These are phyloP conservation scores for Bimastos eiseni DNA, from an alignment of 2,888 invertebrate genomes.

Conservation along the genomic window DNA sequence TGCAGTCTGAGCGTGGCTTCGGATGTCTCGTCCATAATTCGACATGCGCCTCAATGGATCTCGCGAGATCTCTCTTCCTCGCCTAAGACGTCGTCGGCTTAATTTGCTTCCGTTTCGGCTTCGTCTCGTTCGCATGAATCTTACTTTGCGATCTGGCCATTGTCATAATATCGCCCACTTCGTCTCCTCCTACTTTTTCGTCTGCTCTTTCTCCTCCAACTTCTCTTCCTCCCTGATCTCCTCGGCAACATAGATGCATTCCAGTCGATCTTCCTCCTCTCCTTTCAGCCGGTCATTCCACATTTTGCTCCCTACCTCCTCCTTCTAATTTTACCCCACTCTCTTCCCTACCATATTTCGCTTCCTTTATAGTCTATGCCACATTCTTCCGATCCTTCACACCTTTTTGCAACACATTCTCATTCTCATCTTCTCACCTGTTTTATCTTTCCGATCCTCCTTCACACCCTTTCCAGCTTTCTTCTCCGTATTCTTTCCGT, in stretches of 20 bases:
- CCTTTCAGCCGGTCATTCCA: neutral
- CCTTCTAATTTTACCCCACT: neutral
- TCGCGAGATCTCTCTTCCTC: neutral
- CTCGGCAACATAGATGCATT: too few relatives aligned
- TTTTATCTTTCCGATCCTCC: neutral
- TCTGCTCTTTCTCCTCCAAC: too few relatives aligned
- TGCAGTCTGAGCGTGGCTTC: neutral
- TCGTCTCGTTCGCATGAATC: neutral
- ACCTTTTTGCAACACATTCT: neutral
- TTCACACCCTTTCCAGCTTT: neutral
- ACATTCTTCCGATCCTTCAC: neutral
- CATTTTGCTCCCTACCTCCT: neutral
- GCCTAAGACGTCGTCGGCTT: conserved; percentile 17
- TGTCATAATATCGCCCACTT: conserved; percentile 15
- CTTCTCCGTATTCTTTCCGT: neutral
- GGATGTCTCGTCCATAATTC: conserved; percentile 18
- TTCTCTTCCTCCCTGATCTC: too few relatives aligned
- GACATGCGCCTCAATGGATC: conserved; percentile 14
- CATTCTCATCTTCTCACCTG: neutral
- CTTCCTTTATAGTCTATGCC: neutral
- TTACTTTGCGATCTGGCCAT: conserved; percentile 25
- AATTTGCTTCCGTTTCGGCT: neutral
- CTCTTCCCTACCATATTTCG: neutral
- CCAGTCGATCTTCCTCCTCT: neutral
- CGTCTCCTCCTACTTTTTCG: neutral